A percentile compares a stretch with the other conserved stretches of the same genome.
Conservation (phyloP, 2,113 vertebrate species). For the Neolamprologus toae region DNA sequence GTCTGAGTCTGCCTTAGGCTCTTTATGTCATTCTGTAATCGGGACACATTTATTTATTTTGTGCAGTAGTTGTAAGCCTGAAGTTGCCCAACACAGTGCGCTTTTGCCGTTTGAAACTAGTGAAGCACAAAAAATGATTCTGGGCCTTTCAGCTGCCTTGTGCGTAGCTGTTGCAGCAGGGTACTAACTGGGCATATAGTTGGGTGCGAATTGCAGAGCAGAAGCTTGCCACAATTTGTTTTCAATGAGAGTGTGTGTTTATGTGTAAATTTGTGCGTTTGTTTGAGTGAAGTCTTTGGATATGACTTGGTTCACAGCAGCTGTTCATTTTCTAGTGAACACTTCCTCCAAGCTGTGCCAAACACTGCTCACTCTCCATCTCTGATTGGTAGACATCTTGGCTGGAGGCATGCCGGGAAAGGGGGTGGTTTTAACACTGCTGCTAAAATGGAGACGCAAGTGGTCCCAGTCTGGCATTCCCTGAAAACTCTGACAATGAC, state of each 20-base stretch:
- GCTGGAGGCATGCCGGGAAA: not conserved
- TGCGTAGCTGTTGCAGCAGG: not conserved
- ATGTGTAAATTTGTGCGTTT: not conserved
- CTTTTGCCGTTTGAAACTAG: not conserved
- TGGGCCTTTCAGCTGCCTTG: not conserved
- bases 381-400: slow-evolving; percentile 32
- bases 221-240: not conserved
- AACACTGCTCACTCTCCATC: not conserved
- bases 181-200: not conserved
- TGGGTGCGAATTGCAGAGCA: not conserved
- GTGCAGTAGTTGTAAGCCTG: not conserved
- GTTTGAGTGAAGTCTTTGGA: slow-evolving; percentile 4
- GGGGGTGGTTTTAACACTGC: not conserved
- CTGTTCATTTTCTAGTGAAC: slow-evolving; percentile 11
- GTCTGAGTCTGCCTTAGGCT: not conserved
- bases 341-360: slow-evolving; percentile 18
- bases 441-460: not conserved
- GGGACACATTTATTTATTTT: not conserved
- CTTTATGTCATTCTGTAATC: not conserved
- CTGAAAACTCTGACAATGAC: not conserved
- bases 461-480: not conserved
- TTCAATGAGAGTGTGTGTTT: not conserved
- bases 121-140: not conserved
- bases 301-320: slow-evolving; percentile 29
- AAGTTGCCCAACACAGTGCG: not conserved